Percentiles rank a stretch among this genome's conserved stretches.
These are phyloP conservation scores for Abramis brama DNA, from an alignment of 2,113 vertebrate genomes.

Conservation along the genomic window DNA sequence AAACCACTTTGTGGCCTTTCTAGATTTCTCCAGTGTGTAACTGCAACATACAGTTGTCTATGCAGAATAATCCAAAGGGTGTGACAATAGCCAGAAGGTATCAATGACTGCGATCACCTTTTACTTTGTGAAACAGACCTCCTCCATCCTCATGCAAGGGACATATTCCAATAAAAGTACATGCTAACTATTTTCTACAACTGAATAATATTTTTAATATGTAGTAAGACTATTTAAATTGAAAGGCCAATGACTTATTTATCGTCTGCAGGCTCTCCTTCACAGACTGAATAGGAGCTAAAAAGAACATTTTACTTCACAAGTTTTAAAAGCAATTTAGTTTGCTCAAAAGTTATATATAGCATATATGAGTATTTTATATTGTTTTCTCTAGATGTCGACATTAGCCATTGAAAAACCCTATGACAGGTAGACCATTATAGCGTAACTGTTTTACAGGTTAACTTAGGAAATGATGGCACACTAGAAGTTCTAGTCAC, in stretches of 20 bases:
- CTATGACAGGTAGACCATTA: background rate
- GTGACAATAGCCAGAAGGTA: background rate
- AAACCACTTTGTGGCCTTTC: constrained; percentile 3
- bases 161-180: background rate
- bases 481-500: background rate
- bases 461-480: background rate
- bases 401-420: background rate
- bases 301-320: background rate
- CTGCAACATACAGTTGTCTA: background rate
- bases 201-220: background rate
- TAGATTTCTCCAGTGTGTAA: background rate
- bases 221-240: background rate
- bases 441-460: background rate
- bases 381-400: background rate
- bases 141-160: too few relatives aligned
- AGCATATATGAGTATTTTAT: background rate
- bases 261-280: background rate
- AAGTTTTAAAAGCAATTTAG: background rate
- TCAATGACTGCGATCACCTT: background rate
- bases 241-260: background rate
- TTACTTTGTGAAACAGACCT: background rate
- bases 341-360: background rate
- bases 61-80: background rate
- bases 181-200: background rate
- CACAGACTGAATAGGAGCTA: background rate